Conservation (phyloP, 2,113 vertebrate species). For the Gallinago jamesoni region DNA sequence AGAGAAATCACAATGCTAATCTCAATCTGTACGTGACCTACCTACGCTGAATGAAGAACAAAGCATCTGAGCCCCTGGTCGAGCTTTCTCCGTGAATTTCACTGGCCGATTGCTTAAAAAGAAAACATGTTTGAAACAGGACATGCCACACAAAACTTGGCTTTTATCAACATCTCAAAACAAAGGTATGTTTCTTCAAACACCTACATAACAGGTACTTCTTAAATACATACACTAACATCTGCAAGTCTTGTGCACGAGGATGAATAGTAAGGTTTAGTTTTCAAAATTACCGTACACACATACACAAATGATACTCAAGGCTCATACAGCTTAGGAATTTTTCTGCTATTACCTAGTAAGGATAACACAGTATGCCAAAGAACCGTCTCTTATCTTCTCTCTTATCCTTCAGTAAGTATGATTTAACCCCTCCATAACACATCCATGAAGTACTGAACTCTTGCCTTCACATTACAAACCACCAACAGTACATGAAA, state of each 20-base stretch:
- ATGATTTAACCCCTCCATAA: neutral
- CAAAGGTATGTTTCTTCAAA: neutral
- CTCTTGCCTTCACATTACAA: neutral
- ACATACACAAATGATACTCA: neutral
- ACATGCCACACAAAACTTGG: neutral
- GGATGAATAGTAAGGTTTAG: neutral
- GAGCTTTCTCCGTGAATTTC: conserved; percentile 93
- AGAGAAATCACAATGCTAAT: neutral
- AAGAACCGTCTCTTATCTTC: neutral
- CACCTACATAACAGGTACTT: neutral
- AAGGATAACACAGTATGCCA: neutral
- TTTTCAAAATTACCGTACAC: neutral
- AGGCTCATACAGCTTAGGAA: neutral
- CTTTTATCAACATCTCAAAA: neutral
- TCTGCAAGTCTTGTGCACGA: neutral
- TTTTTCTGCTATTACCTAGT: neutral
- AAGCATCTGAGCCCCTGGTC: conserved; percentile 93
- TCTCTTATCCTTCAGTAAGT: neutral
- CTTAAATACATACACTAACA: neutral
- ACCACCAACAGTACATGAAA: neutral
- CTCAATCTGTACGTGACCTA: conserved; percentile 58
- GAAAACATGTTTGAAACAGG: neutral
- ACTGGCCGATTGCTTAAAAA: conserved; percentile 85
- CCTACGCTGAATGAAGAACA: conserved; percentile 97
- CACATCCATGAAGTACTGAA: neutral